Base-by-base conservation (phyloP, 2,888 invertebrate species). In the Salpingus planirostris region DNA sequence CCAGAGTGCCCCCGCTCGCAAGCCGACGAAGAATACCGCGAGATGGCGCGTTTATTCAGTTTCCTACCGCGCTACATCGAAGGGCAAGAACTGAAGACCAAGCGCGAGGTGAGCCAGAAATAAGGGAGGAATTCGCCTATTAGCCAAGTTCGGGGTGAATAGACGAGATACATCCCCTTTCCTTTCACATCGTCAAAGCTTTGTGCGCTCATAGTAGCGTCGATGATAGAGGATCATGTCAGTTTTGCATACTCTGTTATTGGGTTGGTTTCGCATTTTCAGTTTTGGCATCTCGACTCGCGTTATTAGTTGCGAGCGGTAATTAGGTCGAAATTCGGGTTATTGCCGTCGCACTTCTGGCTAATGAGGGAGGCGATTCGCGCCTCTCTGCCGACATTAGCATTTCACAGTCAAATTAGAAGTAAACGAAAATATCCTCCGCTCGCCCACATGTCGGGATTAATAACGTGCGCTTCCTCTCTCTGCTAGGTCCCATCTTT, bases 21-120 rank as follows among this genome's bases (percentile, higher is more conserved):
- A 14, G 31, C 41, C 10, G 52, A 54, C 15, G 58, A 60, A 25
- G 42, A 52, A 25, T 50, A 50, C 33, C 54, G 59, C 8, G 54
- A 53, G 50, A 53, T 60, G 55, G 58, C 59, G 44, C 43, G 57
- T 25, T 46, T 50, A 13, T 52, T 53, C 29, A 44, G 46, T 27
- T 59, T 46, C 28, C 15, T 54, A 14, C 61, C 61, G 1, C 44
- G 61, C 8, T 54, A 38, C 27, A 35, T 50, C 5, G 62, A 61
- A 22, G 47, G 39, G 1, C 34, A 47, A 21, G 47, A 55, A 31
- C 25, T 53, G 24, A 40, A 36, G 23, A 11, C 43, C 4, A 30
- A 31, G 3, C 36, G 29, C 24, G 57, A 57, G 40, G 60, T 58
- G 42, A 14, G 13, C 15, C 7, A 14, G 8, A n/a, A n/a, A n/a